Evolutionary conservation across 2,888 invertebrate genomes (phyloP).

Genomic region (Acleris holmiana): DNA sequence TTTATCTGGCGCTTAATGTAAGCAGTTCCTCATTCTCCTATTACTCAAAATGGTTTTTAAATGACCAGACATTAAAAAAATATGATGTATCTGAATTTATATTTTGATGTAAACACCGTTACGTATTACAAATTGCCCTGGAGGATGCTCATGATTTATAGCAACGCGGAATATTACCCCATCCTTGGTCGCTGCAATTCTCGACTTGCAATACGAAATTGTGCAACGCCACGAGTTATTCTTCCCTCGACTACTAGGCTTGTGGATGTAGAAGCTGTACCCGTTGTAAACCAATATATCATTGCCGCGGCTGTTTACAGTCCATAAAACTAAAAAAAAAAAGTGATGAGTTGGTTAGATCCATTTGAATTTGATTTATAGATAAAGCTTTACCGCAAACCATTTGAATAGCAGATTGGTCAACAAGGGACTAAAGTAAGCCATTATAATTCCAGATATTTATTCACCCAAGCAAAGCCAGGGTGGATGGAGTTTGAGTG

Average conservation of each 20-base stretch:
- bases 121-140: constrained; percentile 6
- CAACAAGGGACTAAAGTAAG: too few relatives aligned
- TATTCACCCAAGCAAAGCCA: too few relatives aligned
- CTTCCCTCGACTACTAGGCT: constrained; percentile 27
- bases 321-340: constrained; percentile 42
- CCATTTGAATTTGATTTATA: too few relatives aligned
- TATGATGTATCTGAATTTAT: neutral
- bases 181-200: constrained; percentile 1
- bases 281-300: constrained; percentile 8
- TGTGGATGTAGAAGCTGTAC: constrained; percentile 25
- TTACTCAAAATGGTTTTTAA: too few relatives aligned
- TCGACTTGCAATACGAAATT: constrained; percentile 5
- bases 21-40: too few relatives aligned
- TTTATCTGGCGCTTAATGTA: too few relatives aligned
- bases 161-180: neutral
- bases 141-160: neutral
- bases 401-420: too few relatives aligned
- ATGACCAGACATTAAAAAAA: too few relatives aligned
- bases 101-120: constrained; percentile 10
- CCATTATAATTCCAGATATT: too few relatives aligned
- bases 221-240: constrained; percentile 17
- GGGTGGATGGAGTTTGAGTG: too few relatives aligned
- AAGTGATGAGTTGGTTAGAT: too few relatives aligned
- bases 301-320: constrained; percentile 29
- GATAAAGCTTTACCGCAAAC: too few relatives aligned